Conservation (phyloP, 2,888 invertebrate genomes). For the Atherix ibis region DNA sequence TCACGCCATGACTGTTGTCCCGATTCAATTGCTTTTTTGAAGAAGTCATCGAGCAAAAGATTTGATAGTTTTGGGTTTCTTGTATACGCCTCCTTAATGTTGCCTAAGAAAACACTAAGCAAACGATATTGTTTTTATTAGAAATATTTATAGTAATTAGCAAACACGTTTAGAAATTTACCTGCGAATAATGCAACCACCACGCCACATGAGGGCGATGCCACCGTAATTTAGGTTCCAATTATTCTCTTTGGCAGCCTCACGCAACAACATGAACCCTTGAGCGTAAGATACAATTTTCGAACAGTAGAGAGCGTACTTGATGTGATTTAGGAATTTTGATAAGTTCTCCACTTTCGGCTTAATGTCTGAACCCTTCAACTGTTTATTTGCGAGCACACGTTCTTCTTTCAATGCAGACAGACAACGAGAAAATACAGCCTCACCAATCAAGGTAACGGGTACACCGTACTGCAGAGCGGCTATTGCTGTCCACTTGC, state of each 20-base stretch:
- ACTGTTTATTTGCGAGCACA: slow-evolving; percentile 57
- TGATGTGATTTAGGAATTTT: slow-evolving; percentile 67
- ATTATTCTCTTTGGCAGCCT: slow-evolving; percentile 76
- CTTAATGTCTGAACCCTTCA: slow-evolving; percentile 48
- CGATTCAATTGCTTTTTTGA: slow-evolving; percentile 62
- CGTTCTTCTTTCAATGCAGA: slow-evolving; percentile 86
- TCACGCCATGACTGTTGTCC: slow-evolving; percentile 75
- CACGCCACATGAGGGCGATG: slow-evolving; percentile 98
- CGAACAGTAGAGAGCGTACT: slow-evolving; percentile 87
- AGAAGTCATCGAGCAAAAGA: slow-evolving; percentile 84
- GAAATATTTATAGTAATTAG: background rate
- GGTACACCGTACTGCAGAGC: slow-evolving; percentile 93
- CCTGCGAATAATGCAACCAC: slow-evolving; percentile 97
- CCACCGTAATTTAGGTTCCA: slow-evolving; percentile 97
- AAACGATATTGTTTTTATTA: slow-evolving; percentile 4
- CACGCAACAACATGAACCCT: slow-evolving; percentile 88
- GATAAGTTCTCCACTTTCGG: slow-evolving; percentile 56
- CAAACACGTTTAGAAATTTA: slow-evolving; percentile 23
- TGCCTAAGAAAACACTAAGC: slow-evolving; percentile 64
- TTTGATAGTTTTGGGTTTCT: slow-evolving; percentile 74
- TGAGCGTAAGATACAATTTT: slow-evolving; percentile 99
- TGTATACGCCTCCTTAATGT: slow-evolving; percentile 86
- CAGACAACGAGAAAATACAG: slow-evolving; percentile 91
- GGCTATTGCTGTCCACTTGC: slow-evolving; percentile 97
- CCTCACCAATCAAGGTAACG: slow-evolving; percentile 95